These are phyloP conservation scores for Lithosia quadra DNA, from an alignment of 2,888 invertebrate genomes.

Conservation along the genomic window DNA sequence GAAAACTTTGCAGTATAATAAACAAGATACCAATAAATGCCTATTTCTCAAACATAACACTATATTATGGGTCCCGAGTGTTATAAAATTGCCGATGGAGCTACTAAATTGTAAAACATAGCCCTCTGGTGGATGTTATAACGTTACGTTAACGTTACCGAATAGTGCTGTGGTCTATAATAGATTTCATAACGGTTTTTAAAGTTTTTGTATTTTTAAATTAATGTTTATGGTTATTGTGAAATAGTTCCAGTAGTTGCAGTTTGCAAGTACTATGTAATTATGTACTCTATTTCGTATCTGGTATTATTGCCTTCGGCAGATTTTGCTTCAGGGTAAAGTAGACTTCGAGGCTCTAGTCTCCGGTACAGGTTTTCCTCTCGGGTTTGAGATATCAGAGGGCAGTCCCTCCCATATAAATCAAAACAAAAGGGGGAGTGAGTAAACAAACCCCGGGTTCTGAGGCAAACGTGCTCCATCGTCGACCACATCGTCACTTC, in stretches of 20 bases:
- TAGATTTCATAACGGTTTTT: conserved; percentile 24
- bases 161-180: conserved; percentile 24
- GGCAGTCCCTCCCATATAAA: no score
- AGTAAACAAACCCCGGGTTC: no score
- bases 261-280: background rate
- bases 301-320: no score
- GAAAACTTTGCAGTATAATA: conserved; percentile 41
- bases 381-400: no score
- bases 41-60: conserved; percentile 44
- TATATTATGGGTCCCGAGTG: conserved; percentile 38
- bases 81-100: conserved; percentile 42
- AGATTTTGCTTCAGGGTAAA: no score
- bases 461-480: no score
- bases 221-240: background rate
- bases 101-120: conserved; percentile 34
- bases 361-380: no score
- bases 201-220: background rate
- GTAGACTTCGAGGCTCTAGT: no score
- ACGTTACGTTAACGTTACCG: conserved; percentile 28
- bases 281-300: no score
- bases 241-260: background rate
- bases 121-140: conserved; percentile 32
- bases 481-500: no score
- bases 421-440: no score
- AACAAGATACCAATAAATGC: conserved; percentile 43